These are phyloP conservation scores for Saccostrea glomerata DNA, from an alignment of 1,140 invertebrate genomes.

Conservation along the genomic window DNA sequence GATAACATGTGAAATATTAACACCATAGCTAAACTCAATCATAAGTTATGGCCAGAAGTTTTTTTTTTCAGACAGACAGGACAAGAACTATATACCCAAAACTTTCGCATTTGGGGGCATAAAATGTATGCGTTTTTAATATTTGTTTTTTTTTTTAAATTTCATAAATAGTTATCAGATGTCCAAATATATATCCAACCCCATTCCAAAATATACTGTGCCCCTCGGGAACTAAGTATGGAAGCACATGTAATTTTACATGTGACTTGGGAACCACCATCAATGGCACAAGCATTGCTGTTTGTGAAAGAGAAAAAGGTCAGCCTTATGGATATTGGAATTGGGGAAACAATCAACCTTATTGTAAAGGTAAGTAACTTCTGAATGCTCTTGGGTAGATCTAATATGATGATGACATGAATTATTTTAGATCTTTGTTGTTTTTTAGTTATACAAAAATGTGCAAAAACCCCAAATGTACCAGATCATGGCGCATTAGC, in stretches of 20 bases:
- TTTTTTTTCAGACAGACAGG: too few species aligned
- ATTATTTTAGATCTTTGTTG: background rate
- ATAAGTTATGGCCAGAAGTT: too few species aligned
- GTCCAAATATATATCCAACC: constrained; percentile 28
- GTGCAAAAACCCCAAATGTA: background rate
- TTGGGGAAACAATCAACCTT: constrained; percentile 34
- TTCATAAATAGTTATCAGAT: constrained; percentile 40
- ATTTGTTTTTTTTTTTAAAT: background rate
- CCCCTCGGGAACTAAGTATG: constrained; percentile 21
- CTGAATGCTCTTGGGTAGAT: too few species aligned
- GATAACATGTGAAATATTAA: too few species aligned
- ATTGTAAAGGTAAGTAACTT: constrained; percentile 28
- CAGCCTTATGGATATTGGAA: constrained; percentile 38
- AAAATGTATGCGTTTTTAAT: too few species aligned
- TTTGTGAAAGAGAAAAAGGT: background rate
- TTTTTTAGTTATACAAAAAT: constrained; percentile 36
- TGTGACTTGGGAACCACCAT: constrained; percentile 29
- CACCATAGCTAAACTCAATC: too few species aligned
- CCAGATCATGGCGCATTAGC: constrained; percentile 50
- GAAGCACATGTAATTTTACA: constrained; percentile 33
- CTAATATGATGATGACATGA: too few species aligned
- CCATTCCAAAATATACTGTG: constrained; percentile 14
- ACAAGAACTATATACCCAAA: too few species aligned
- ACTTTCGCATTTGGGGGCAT: too few species aligned
- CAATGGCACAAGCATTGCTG: background rate